A percentile compares a stretch with the other conserved stretches of the same genome.
These are phyloP conservation scores for Hesperophylax magnus DNA, from an alignment of 1,140 invertebrate species.

Conservation along the genomic window DNA sequence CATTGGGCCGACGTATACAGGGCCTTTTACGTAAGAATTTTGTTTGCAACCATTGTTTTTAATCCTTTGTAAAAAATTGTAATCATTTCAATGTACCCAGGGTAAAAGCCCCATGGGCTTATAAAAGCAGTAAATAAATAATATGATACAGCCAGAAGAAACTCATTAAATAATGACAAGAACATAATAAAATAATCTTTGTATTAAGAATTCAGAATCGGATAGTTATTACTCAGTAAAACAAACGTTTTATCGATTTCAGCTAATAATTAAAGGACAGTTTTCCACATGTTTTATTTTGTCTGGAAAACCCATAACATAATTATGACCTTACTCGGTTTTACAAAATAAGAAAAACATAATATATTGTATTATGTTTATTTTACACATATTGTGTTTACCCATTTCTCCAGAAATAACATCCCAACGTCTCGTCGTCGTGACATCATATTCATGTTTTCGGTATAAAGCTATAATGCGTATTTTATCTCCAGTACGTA, in stretches of 20 bases:
- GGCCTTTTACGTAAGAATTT: no score
- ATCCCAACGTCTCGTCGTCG: not conserved
- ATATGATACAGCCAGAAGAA: no score
- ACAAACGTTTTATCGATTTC: not conserved
- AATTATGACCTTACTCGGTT: not conserved
- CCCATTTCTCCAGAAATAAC: not conserved
- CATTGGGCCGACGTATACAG: no score
- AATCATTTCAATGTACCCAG: no score
- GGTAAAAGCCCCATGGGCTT: no score
- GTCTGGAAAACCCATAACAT: not conserved
- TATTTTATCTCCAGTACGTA: constrained; percentile 7
- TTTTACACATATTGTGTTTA: not conserved
- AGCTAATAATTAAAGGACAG: not conserved
- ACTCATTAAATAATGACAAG: no score
- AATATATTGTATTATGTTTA: not conserved
- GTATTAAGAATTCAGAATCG: no score
- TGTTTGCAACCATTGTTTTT: no score
- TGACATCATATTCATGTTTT: constrained; percentile 13
- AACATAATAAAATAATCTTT: no score
- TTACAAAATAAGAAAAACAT: not conserved
- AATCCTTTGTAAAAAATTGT: no score
- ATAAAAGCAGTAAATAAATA: no score
- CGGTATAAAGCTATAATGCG: not conserved
- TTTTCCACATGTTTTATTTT: not conserved
- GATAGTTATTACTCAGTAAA: no score